Evolutionary conservation across 2,888 invertebrate species (phyloP).

Genomic region (Nomada goodeniana): DNA sequence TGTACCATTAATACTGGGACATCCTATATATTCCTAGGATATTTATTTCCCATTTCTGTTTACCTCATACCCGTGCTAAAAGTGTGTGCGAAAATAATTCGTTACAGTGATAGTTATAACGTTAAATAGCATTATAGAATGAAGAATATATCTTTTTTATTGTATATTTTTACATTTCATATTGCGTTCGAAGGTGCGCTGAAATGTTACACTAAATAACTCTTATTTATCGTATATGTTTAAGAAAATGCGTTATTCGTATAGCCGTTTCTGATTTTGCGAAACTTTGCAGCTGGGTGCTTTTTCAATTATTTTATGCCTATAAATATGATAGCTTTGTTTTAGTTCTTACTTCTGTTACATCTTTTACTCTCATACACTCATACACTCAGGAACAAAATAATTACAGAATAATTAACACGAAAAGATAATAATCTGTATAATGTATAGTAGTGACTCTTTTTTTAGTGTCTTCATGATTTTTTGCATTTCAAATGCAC

Average conservation of each 20-base stretch:
- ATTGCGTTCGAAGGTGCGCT: background rate
- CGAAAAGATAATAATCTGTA: too few relatives aligned
- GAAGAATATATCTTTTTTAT: conserved; percentile 15
- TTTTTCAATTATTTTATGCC: too few relatives aligned
- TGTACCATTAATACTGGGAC: too few relatives aligned
- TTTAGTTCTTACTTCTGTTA: too few relatives aligned
- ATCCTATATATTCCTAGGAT: too few relatives aligned
- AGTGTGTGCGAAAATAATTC: background rate
- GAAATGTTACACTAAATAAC: background rate
- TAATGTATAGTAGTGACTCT: background rate
- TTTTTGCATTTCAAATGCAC: background rate
- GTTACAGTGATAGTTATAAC: background rate
- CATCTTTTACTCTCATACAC: too few relatives aligned
- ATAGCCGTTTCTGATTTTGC: conserved; percentile 17
- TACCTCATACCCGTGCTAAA: background rate
- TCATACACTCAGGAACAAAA: background rate
- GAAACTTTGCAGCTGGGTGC: background rate
- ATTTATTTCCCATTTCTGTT: background rate
- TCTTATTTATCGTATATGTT: conserved; percentile 3
- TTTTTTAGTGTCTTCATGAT: background rate
- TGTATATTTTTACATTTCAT: background rate
- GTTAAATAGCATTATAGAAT: background rate
- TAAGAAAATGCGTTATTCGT: background rate
- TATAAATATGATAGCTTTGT: too few relatives aligned
- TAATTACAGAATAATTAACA: background rate